phyloP scores from a whole-genome alignment of 1,140 invertebrate species.

The Drosophila prosaltans region DNA sequence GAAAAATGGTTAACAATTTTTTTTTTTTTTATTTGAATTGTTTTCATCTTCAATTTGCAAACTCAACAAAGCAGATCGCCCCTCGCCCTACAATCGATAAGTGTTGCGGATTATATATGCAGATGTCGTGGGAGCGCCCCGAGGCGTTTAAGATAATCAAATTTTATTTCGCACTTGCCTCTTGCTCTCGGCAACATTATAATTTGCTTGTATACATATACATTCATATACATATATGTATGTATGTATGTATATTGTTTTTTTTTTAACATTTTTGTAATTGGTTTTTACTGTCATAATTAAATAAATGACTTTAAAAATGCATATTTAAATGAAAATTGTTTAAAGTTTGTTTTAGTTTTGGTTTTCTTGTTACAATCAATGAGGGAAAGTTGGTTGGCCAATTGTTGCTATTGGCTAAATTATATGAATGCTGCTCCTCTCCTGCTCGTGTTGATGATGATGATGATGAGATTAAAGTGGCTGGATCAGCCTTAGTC shows the following conservation, averaged over 20 bases:
- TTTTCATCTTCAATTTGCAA: conserved; percentile 58
- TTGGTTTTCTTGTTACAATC: conserved; percentile 29
- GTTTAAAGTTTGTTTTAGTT: conserved; percentile 24
- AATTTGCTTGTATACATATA: conserved; percentile 33
- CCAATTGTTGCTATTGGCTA: conserved; percentile 32
- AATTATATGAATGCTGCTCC: neutral
- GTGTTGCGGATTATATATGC: conserved; percentile 48
- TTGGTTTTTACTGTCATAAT: conserved; percentile 46
- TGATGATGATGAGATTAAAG: conserved; percentile 34
- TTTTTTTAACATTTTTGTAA: conserved; percentile 34
- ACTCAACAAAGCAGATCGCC: conserved; percentile 45
- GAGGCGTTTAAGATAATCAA: conserved; percentile 44
- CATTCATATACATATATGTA: too few species aligned
- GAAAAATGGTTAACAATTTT: conserved; percentile 15
- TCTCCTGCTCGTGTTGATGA: neutral
- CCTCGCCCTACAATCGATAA: conserved; percentile 29
- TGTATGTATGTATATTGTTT: conserved; percentile 4
- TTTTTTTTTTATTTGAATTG: conserved; percentile 23
- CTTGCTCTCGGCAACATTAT: conserved; percentile 21
- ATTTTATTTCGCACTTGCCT: conserved; percentile 47
- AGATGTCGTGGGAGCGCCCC: conserved; percentile 61
- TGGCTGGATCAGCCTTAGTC: conserved; percentile 17
- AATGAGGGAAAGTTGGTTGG: conserved; percentile 57
- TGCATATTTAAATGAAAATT: conserved; percentile 51
- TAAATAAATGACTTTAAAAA: conserved; percentile 58